A percentile compares a stretch with the other conserved stretches of the same genome.
Evolutionary conservation across 2,888 invertebrate species (phyloP).

Genomic region (Agrotis segetum): DNA sequence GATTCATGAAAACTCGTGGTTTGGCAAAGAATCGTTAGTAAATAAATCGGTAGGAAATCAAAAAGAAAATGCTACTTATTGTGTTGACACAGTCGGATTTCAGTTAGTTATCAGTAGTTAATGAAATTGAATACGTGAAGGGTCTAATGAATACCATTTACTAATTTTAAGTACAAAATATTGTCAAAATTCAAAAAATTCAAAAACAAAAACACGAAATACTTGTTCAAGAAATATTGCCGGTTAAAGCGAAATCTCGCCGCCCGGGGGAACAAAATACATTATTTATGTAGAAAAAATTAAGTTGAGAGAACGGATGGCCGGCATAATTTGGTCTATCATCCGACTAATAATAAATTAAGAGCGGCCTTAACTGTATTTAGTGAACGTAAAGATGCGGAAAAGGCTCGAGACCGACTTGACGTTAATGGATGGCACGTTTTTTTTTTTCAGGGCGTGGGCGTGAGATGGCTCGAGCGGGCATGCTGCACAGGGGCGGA

Average conservation of each 20-base stretch:
- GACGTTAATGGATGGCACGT: constrained; percentile 83
- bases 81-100: background rate
- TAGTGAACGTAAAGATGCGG: constrained; percentile 82
- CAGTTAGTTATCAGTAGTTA: background rate
- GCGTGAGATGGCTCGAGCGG: constrained; percentile 95
- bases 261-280: constrained; percentile 55
- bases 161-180: background rate
- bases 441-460: constrained; percentile 88
- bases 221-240: constrained; percentile 37
- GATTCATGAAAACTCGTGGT: background rate
- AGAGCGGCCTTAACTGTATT: constrained; percentile 77
- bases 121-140: background rate
- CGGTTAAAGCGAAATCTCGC: constrained; percentile 43
- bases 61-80: background rate
- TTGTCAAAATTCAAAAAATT: background rate
- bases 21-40: background rate
- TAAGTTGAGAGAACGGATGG: constrained; percentile 58
- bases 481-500: constrained; percentile 94
- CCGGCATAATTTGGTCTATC: constrained; percentile 73
- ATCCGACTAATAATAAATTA: constrained; percentile 77
- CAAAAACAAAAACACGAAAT: constrained; percentile 30
- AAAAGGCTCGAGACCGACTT: constrained; percentile 79
- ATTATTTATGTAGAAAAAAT: constrained; percentile 70
- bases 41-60: background rate
- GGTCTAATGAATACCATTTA: background rate